A percentile compares a stretch with the other conserved stretches of the same genome.
Conservation (phyloP, 2,113 vertebrate species). For the Natator depressus region DNA sequence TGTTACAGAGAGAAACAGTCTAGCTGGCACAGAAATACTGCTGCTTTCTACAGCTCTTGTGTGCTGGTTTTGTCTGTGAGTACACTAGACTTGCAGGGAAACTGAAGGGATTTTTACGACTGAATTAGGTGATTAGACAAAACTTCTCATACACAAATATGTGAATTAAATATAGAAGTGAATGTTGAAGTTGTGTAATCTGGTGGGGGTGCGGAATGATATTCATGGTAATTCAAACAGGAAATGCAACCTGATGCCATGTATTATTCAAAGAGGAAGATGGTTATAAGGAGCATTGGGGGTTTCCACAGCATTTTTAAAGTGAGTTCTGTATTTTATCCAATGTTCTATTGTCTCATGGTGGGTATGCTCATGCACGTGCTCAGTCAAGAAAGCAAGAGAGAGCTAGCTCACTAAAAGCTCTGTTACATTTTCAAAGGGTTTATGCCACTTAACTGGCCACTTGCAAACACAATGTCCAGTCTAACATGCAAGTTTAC, state of each 20-base stretch:
- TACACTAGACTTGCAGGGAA: background rate
- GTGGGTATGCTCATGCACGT: background rate
- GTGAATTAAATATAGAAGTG: background rate
- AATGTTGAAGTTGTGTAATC: background rate
- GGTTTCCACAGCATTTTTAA: background rate
- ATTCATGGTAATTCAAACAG: background rate
- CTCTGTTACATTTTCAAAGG: background rate
- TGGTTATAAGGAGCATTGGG: background rate
- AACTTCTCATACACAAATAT: background rate
- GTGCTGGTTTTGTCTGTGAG: background rate
- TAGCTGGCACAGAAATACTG: background rate
- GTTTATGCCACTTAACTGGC: background rate
- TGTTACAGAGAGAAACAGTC: background rate
- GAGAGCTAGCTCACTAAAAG: background rate
- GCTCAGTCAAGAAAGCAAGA: background rate
- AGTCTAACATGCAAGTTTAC: background rate
- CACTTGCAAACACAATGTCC: background rate
- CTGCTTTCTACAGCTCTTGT: background rate
- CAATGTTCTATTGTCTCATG: background rate
- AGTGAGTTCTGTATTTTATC: background rate
- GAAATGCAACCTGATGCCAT: background rate
- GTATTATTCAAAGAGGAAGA: background rate
- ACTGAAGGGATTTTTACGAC: background rate
- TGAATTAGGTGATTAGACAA: background rate
- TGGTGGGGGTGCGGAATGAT: background rate